A percentile compares a stretch with the other conserved stretches of the same genome.
Conservation (phyloP, 2,888 invertebrate species). For the Lomographa bimaculata region DNA sequence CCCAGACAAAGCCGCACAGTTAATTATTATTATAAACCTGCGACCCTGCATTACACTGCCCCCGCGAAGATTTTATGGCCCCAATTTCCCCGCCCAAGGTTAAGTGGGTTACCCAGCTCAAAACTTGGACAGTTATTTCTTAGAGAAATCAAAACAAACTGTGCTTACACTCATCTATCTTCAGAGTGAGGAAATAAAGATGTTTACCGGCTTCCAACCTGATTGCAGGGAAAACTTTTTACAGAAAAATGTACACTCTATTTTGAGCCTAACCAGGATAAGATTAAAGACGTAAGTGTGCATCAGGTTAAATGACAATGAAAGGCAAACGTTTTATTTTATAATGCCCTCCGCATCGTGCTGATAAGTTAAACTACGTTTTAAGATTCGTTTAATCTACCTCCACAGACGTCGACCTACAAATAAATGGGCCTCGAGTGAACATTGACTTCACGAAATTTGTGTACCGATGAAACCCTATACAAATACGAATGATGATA, state of each 20-base stretch:
- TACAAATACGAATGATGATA: too few relatives aligned
- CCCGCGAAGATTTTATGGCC: conserved; percentile 17
- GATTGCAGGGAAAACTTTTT: conserved; percentile 8
- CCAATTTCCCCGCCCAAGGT: conserved; percentile 24
- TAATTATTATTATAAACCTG: too few relatives aligned
- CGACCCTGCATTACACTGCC: conserved; percentile 1
- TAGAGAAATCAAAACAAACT: conserved; percentile 21
- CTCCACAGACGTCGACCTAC: too few relatives aligned
- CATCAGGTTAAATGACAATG: conserved; percentile 4
- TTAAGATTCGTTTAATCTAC: too few relatives aligned
- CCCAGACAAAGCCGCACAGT: too few relatives aligned
- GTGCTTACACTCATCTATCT: conserved; percentile 14
- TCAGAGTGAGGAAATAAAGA: conserved; percentile 12
- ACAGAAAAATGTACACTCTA: not conserved
- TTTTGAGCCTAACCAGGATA: not conserved
- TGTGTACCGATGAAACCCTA: too few relatives aligned
- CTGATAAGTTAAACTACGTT: too few relatives aligned
- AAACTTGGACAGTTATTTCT: conserved; percentile 11
- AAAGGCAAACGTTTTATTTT: conserved; percentile 12
- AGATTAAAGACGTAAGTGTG: conserved; percentile 1
- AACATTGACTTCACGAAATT: too few relatives aligned
- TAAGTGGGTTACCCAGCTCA: conserved; percentile 14
- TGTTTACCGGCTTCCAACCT: conserved; percentile 18
- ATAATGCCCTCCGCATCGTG: too few relatives aligned
- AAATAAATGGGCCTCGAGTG: too few relatives aligned